Evolutionary conservation across 37 sponge, comb jelly and placozoan species (phyloP), one percentile per base, ranked within the genome.

Genomic region (Haliclona indistincta): DNA sequence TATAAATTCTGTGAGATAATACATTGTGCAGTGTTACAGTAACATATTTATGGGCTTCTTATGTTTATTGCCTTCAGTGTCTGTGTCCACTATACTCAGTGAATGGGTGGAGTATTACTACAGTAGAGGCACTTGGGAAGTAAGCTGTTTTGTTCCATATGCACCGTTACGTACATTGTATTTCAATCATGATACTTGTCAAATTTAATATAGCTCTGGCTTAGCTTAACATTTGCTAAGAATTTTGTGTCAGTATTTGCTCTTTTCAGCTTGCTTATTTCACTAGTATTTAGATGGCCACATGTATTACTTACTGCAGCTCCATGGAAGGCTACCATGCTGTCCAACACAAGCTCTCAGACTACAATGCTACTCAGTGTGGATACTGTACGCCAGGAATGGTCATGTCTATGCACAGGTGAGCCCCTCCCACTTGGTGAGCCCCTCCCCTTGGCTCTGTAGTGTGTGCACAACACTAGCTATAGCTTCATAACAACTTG

Each of bases 51-150:
- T 43, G 28, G n/a, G 0, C n/a, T n/a, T n/a, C n/a, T n/a, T n/a
- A n/a, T n/a, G n/a, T n/a, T n/a, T n/a, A n/a, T n/a, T n/a, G n/a
- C n/a, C n/a, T 49, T 8, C 37, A 89, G 90, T 89, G 90, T 38
- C 38, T 89, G 70, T 89, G 90, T 79, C 90, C 90, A 0, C 53
- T 89, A 56, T 79, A 79, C 43, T 79, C 90, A 0, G 81, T 89
- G 15, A 75, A 89, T 26, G 90, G 90, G 2, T 89, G 90, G 81
- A 38, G 28, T 30, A 84, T 89, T n/a, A 89, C 90, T 20, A 89
- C 90, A 43, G 85, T 89, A n/a, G 90, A 89, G 33, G 90, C 85
- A 45, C 84, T 89, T 70, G 90, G 90, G 36, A 84, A 77, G 90
- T 89, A 37, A 47, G 68, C 40, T 47, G 15, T 47, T 17, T 47